These are phyloP conservation scores for Sialia sialis DNA, from an alignment of 2,113 vertebrate genomes.

Conservation along the genomic window DNA sequence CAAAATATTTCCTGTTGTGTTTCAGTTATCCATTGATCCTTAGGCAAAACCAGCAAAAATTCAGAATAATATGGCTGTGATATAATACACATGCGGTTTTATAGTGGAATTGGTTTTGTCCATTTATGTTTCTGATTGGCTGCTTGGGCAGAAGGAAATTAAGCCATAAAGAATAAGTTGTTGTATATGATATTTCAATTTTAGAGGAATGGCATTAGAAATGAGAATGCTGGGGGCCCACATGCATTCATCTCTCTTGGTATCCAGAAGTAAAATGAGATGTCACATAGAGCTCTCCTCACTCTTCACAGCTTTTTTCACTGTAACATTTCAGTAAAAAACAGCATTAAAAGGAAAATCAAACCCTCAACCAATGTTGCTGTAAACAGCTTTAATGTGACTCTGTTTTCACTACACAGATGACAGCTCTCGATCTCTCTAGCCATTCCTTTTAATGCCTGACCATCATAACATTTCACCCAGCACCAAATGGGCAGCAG, in stretches of 20 bases:
- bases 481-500: background rate
- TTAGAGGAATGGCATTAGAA: constrained; percentile 8
- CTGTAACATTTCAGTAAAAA: background rate
- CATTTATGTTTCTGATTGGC: constrained; percentile 48
- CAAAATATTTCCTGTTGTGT: constrained; percentile 26
- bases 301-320: background rate
- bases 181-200: constrained; percentile 53
- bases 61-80: constrained; percentile 30
- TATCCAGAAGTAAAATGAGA: constrained; percentile 42
- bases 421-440: background rate
- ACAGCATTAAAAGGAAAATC: background rate
- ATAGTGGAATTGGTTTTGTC: constrained; percentile 31
- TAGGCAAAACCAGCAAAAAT: constrained; percentile 22
- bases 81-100: background rate
- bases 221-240: background rate
- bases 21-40: constrained; percentile 52
- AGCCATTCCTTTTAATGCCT: background rate
- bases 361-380: background rate
- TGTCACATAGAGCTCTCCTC: background rate
- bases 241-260: constrained; percentile 13
- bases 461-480: background rate
- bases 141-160: constrained; percentile 41
- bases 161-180: constrained; percentile 61
- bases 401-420: background rate
- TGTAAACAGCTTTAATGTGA: background rate